Conservation (phyloP, 1,140 invertebrate genomes). For the Achroia grisella region DNA sequence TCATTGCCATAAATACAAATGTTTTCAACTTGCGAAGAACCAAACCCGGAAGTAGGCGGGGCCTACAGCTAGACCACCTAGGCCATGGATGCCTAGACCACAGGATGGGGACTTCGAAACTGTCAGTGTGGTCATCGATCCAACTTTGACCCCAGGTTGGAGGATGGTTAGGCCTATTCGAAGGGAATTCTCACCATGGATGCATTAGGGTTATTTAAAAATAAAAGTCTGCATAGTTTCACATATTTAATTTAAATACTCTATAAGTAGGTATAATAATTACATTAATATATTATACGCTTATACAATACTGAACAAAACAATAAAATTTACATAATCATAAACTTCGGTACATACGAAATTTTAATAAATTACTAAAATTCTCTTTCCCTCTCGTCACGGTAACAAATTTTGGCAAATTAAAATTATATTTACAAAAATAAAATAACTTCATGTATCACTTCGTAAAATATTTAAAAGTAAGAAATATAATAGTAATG, state of each 20-base stretch:
- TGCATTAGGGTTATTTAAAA: too few relatives aligned
- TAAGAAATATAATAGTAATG: slow-evolving; percentile 17
- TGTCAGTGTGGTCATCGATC: too few relatives aligned
- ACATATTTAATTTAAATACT: slow-evolving; percentile 50
- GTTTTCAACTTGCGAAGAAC: too few relatives aligned
- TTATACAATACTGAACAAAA: slow-evolving; percentile 67
- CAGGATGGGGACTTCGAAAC: too few relatives aligned
- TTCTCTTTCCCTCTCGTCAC: slow-evolving; percentile 20
- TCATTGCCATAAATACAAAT: too few relatives aligned
- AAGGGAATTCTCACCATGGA: too few relatives aligned
- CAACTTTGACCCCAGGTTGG: too few relatives aligned
- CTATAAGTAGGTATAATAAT: slow-evolving; percentile 36
- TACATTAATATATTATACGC: slow-evolving; percentile 54
- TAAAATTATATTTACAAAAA: slow-evolving; percentile 31
- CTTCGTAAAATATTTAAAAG: slow-evolving; percentile 19
- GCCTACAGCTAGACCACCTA: too few relatives aligned
- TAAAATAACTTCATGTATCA: slow-evolving; percentile 31
- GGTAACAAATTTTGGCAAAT: slow-evolving; percentile 53
- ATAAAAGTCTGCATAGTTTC: slow-evolving; percentile 1
- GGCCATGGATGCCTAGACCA: too few relatives aligned
- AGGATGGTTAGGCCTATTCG: too few relatives aligned
- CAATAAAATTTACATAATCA: slow-evolving; percentile 65
- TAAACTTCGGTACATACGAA: slow-evolving; percentile 42
- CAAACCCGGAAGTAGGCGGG: too few relatives aligned
- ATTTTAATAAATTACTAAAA: slow-evolving; percentile 52